Base-by-base conservation (phyloP, 2,797 vertebrate species). In the Lerista edwardsae region DNA sequence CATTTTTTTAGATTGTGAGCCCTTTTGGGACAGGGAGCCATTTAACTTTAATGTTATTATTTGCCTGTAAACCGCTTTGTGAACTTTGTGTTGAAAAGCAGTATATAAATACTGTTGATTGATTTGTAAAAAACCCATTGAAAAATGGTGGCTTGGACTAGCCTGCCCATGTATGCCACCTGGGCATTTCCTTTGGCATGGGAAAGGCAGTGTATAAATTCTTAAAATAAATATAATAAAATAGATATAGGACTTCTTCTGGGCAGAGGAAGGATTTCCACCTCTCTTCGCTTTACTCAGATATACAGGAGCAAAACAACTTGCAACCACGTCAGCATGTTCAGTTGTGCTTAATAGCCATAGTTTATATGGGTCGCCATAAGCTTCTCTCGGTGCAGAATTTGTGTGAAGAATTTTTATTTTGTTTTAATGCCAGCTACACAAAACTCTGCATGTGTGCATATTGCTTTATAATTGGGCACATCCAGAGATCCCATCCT, bases 401-500 rank as follows among this genome's bases (percentile, higher is more conserved):
- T 36, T 1, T 68, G 11, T 51, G 21, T 67, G n/a, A 72, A 71
- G 79, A 25, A 31, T 72, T 81, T 71, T 69, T 21, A 79, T 79
- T 68, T 77, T 25, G 34, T 47, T 62, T 59, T 12, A 41, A 59
- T 15, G 31, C 27, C 61, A 41, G n/a, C 21, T 69, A 69, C 67
- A 69, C 55, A 39, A 14, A 14, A 14, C 21, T 12, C 15, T 75
- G 31, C 57, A 55, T 31, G 15, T 34, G n/a, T 55, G 2, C 15
- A 44, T 55, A 31, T 75, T 31, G 47, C 19, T 55, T 57, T 75
- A 8, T 75, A 57, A 55, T 55, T 55, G n/a, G n/a, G 84, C 65
- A 91, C 90, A 86, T 64, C 57, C 36, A 87, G 75, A 15, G 36
- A 82, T 36, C 87, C 1, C 27, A 82, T 64, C 76, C 27, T 19